Evolutionary conservation across 2,888 invertebrate species (phyloP).

Genomic region (Patella depressa): DNA sequence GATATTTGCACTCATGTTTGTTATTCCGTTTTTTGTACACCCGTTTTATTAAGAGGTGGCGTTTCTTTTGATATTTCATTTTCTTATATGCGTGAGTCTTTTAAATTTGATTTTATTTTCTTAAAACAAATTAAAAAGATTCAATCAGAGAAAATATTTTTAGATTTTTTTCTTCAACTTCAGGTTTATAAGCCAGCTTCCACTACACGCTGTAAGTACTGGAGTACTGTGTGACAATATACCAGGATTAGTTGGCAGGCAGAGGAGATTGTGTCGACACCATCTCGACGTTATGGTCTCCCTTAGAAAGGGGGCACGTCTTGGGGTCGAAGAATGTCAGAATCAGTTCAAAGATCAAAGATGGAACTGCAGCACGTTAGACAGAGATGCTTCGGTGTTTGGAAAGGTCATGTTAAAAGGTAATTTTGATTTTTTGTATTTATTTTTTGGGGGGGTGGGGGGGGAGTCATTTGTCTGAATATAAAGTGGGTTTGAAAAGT

Average conservation of each 20-base stretch:
- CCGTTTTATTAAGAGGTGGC: no score
- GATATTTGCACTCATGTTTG: no score
- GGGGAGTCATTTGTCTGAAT: no score
- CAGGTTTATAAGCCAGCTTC: conserved; percentile 70
- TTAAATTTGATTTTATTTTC: no score
- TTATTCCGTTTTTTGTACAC: no score
- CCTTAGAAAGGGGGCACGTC: conserved; percentile 67
- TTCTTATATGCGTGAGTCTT: no score
- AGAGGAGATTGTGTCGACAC: conserved; percentile 68
- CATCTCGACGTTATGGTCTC: conserved; percentile 70
- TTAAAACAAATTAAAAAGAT: no score
- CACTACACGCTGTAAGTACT: conserved; percentile 65
- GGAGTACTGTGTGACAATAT: conserved; percentile 70
- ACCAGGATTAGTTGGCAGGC: conserved; percentile 70
- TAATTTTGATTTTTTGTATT: conserved; percentile 39
- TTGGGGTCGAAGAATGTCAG: conserved; percentile 71
- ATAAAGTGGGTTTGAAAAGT: no score
- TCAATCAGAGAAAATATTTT: not conserved
- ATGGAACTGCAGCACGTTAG: conserved; percentile 70
- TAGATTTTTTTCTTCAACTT: conserved; percentile 14
- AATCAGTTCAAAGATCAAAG: conserved; percentile 68
- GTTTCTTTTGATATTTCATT: no score
- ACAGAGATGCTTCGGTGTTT: conserved; percentile 70
- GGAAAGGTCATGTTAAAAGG: conserved; percentile 71
- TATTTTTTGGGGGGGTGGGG: not conserved